phyloP scores from a whole-genome alignment of 2,888 invertebrate species.

The Diadegma fenestrale region DNA sequence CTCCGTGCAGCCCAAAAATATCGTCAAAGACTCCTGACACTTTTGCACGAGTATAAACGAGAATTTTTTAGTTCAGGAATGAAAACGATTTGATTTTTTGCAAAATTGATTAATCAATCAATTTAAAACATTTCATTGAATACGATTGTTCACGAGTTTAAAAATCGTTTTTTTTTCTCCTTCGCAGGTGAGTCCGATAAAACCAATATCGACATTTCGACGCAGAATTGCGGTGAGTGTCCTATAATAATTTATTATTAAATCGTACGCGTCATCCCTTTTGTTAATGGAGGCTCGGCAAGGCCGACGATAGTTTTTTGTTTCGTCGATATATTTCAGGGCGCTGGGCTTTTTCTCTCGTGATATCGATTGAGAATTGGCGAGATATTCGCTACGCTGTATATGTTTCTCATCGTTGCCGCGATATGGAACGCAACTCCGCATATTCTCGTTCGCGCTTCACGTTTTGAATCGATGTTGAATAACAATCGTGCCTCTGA shows the following conservation, averaged over 20 bases:
- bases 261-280: constrained; percentile 16
- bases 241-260: constrained; percentile 37
- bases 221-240: constrained; percentile 57
- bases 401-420: constrained; percentile 52
- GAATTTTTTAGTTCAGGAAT: too few species aligned
- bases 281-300: constrained; percentile 1
- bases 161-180: constrained; percentile 30
- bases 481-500: background rate
- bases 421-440: constrained; percentile 22
- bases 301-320: constrained; percentile 1
- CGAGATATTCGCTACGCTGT: constrained; percentile 44
- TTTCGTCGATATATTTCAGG: background rate
- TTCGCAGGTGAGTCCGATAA: constrained; percentile 58
- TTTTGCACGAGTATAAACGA: too few species aligned
- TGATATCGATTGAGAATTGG: constrained; percentile 62
- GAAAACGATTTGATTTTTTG: too few species aligned
- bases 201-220: constrained; percentile 12
- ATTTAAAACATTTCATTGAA: background rate
- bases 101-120: background rate
- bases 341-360: constrained; percentile 2
- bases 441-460: background rate
- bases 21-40: too few species aligned
- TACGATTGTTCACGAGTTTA: background rate
- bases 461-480: background rate
- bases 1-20: too few species aligned